phyloP scores from a whole-genome alignment of 2,113 vertebrate genomes.

The Podarcis muralis region DNA sequence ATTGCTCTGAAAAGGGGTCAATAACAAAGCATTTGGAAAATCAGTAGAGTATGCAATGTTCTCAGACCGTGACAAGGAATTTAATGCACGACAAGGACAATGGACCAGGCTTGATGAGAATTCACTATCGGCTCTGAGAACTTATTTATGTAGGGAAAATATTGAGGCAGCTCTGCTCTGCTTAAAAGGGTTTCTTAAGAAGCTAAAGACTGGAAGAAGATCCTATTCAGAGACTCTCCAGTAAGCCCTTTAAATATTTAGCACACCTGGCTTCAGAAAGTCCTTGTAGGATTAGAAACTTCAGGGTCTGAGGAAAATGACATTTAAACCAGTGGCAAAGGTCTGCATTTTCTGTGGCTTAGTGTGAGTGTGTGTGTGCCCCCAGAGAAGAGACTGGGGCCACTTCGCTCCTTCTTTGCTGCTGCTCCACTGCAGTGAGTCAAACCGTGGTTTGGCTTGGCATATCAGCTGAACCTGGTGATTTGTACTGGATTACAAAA shows the following conservation, averaged over 20 bases:
- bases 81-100: conserved; percentile 2
- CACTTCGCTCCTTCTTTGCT: too few species aligned
- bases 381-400: too few species aligned
- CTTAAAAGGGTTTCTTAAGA: neutral
- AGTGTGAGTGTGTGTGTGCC: neutral
- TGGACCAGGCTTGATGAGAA: neutral
- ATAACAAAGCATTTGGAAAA: neutral
- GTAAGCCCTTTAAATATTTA: neutral
- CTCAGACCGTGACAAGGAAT: neutral
- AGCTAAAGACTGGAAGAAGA: neutral
- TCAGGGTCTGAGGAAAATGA: neutral
- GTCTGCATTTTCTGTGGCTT: neutral
- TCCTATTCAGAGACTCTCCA: neutral
- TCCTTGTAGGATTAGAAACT: neutral
- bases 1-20: neutral
- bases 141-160: neutral
- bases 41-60: neutral
- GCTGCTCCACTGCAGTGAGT: too few species aligned
- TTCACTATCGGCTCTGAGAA: neutral
- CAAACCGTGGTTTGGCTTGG: too few species aligned
- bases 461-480: too few species aligned
- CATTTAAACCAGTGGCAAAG: neutral
- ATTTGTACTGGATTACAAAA: too few species aligned
- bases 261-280: neutral
- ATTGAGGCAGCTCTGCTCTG: neutral